These are phyloP conservation scores for Ylistrum balloti DNA, from an alignment of 1,140 invertebrate species.

Conservation along the genomic window DNA sequence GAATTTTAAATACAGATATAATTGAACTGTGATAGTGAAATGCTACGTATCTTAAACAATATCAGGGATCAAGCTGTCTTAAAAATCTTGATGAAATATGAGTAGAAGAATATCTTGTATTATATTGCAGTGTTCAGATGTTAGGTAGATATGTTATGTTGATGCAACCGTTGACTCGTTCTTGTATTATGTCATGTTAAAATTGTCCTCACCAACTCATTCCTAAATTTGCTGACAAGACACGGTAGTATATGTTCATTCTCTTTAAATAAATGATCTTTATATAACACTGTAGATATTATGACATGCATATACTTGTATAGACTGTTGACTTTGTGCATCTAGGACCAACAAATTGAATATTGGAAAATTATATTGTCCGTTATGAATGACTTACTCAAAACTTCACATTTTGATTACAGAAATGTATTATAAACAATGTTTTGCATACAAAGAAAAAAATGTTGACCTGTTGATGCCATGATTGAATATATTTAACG, in stretches of 20 bases:
- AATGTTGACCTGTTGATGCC: conserved; percentile 32
- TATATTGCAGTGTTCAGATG: conserved; percentile 20
- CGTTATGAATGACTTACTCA: conserved; percentile 16
- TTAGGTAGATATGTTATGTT: conserved; percentile 36
- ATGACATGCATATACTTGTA: conserved; percentile 29
- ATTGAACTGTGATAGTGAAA: conserved; percentile 22
- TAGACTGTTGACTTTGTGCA: conserved; percentile 13
- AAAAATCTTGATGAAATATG: not conserved
- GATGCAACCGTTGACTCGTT: conserved; percentile 23
- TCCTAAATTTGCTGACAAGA: conserved; percentile 38
- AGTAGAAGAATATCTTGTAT: conserved; percentile 21
- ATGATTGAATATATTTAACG: conserved; percentile 28
- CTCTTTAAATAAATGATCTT: conserved; percentile 18
- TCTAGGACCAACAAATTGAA: conserved; percentile 20
- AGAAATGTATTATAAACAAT: conserved; percentile 32
- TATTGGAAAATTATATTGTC: not conserved
- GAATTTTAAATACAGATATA: conserved; percentile 7
- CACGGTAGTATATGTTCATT: conserved; percentile 20
- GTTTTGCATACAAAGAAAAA: conserved; percentile 38
- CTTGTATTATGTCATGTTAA: conserved; percentile 21
- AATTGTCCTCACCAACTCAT: conserved; percentile 33
- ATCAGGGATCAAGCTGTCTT: conserved; percentile 37
- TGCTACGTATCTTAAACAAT: conserved; percentile 20
- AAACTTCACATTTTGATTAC: conserved; percentile 39
- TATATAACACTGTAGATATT: conserved; percentile 20